Conservation (phyloP, 2,113 vertebrate genomes). For the Cacatua alba region DNA sequence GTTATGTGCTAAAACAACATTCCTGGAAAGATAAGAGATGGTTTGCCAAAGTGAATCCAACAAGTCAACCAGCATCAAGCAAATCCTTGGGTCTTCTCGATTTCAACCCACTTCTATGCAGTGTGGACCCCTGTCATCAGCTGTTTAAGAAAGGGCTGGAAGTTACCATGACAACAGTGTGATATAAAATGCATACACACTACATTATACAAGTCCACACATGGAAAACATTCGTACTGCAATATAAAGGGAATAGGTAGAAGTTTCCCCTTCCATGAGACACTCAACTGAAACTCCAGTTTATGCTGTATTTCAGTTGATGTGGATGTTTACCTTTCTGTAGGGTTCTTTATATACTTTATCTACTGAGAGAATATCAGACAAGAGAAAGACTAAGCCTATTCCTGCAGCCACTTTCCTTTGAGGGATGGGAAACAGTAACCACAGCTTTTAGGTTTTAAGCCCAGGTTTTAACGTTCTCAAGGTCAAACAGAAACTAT, state of each 20-base stretch:
- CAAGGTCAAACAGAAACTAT: neutral
- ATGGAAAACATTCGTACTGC: conserved; percentile 1
- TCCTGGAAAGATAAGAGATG: neutral
- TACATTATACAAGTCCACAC: conserved; percentile 26
- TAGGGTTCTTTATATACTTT: neutral
- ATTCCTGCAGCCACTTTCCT: neutral
- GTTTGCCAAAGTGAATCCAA: neutral
- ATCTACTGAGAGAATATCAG: neutral
- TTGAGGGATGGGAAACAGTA: neutral
- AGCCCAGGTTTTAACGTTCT: neutral
- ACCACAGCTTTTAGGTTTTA: neutral
- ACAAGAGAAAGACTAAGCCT: neutral
- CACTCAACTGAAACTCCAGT: neutral
- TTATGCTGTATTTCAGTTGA: neutral
- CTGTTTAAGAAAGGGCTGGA: neutral
- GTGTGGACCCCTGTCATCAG: conserved; percentile 9
- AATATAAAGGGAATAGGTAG: neutral
- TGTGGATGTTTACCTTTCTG: neutral
- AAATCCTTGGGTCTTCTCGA: neutral
- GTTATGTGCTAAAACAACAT: neutral
- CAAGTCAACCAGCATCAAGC: neutral
- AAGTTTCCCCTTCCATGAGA: neutral
- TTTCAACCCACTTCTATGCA: neutral
- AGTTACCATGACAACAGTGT: conserved; percentile 9
- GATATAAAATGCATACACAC: conserved; percentile 8